These are phyloP conservation scores for Cervus canadensis DNA, from an alignment of 2,113 vertebrate species.

Conservation along the genomic window DNA sequence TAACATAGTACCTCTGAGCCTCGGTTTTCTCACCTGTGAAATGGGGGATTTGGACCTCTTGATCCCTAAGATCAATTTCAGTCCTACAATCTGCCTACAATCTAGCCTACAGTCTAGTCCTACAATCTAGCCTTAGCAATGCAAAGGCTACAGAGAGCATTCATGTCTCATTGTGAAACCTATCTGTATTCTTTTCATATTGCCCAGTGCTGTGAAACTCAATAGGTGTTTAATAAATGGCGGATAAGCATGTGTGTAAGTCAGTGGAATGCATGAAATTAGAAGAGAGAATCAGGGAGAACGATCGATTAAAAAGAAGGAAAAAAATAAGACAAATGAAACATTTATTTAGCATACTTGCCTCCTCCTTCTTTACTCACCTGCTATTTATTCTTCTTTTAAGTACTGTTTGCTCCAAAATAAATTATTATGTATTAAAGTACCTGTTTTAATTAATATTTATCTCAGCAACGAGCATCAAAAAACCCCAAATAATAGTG, in stretches of 20 bases:
- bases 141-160: neutral
- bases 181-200: neutral
- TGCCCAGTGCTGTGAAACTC: neutral
- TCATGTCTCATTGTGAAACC: neutral
- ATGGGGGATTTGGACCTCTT: rapidly evolving
- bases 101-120: neutral
- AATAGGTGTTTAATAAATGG: neutral
- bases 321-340: neutral
- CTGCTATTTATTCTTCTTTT: neutral
- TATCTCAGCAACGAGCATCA: neutral
- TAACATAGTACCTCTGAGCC: neutral
- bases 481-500: neutral
- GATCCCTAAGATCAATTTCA: neutral
- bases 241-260: neutral
- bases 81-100: neutral
- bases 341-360: neutral
- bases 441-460: neutral
- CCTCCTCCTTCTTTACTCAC: neutral
- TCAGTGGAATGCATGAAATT: neutral
- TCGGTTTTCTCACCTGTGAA: neutral
- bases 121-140: neutral
- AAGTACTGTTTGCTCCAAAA: neutral
- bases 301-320: neutral
- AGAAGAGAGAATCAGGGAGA: neutral
- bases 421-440: neutral